Conservation (phyloP, 2,888 invertebrate genomes). For the Brachynemurus nebulosus region DNA sequence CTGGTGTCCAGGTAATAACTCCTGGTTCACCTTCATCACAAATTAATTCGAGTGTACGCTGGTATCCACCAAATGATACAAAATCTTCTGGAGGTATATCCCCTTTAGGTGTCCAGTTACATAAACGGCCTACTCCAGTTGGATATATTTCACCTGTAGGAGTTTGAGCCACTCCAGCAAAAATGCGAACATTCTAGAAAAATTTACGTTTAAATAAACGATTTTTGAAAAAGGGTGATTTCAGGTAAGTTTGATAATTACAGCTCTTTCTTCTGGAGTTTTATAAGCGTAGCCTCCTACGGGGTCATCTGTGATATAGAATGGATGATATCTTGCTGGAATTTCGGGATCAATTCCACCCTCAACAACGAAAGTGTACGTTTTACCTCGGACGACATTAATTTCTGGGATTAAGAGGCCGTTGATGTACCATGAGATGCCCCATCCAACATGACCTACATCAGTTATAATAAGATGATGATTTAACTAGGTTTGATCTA, state of each 20-base stretch:
- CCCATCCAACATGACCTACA: slow-evolving; percentile 84
- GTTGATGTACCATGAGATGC: slow-evolving; percentile 89
- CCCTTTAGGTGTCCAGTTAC: slow-evolving; percentile 74
- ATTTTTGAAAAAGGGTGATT: too few species aligned
- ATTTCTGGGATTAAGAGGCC: slow-evolving; percentile 85
- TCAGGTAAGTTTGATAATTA: slow-evolving; percentile 25
- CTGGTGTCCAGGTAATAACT: slow-evolving; percentile 76
- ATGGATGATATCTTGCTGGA: slow-evolving; percentile 80
- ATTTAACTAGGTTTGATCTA: neutral
- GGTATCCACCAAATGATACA: slow-evolving; percentile 80
- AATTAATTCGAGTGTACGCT: slow-evolving; percentile 64
- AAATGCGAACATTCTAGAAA: slow-evolving; percentile 70
- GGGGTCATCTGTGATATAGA: slow-evolving; percentile 85
- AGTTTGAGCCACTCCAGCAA: slow-evolving; percentile 62
- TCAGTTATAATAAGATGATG: neutral
- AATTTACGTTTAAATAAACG: too few species aligned
- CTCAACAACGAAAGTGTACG: slow-evolving; percentile 79
- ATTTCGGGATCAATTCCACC: slow-evolving; percentile 66
- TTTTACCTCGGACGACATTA: slow-evolving; percentile 71
- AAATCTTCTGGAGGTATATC: slow-evolving; percentile 57
- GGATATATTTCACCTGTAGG: slow-evolving; percentile 55
- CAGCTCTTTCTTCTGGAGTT: slow-evolving; percentile 64
- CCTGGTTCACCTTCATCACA: slow-evolving; percentile 79
- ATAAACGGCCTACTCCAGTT: slow-evolving; percentile 68
- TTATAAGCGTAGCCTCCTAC: slow-evolving; percentile 83